These are phyloP conservation scores for Chrysaora quinquecirrha DNA, from an alignment of 30 jellyfish, hydroid and myxozoan species.

Conservation along the genomic window DNA sequence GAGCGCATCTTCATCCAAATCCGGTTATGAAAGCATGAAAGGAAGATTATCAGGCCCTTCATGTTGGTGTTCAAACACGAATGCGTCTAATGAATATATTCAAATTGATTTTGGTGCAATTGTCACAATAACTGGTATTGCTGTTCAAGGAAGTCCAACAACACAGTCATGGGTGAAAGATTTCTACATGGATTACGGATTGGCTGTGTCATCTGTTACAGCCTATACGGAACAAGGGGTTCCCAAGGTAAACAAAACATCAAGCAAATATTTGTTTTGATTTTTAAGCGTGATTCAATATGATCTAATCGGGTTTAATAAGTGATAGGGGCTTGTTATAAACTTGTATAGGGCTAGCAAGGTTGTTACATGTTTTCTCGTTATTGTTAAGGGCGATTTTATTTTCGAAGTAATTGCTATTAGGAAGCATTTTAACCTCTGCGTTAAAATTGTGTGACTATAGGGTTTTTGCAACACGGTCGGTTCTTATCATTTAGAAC, in stretches of 20 bases:
- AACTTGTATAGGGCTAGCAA: too few species aligned
- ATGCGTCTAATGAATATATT: constrained; percentile 17
- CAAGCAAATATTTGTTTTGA: too few species aligned
- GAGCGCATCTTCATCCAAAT: constrained; percentile 29
- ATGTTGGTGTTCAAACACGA: constrained; percentile 30
- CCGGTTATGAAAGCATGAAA: constrained; percentile 7
- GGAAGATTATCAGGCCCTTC: constrained; percentile 47
- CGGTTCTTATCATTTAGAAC: too few species aligned
- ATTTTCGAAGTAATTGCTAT: too few species aligned
- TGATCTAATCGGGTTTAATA: too few species aligned
- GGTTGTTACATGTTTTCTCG: too few species aligned
- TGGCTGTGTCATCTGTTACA: constrained; percentile 17
- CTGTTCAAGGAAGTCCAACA: constrained; percentile 60
- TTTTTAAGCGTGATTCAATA: too few species aligned
- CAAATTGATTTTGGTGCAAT: constrained; percentile 61
- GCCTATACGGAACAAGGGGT: constrained; percentile 40
- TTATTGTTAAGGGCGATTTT: too few species aligned
- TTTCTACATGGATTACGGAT: constrained; percentile 58
- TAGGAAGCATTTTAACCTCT: too few species aligned
- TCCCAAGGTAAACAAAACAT: constrained; percentile 41
- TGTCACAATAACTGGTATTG: constrained; percentile 59
- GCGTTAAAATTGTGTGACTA: too few species aligned
- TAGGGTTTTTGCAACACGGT: too few species aligned
- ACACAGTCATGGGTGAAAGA: constrained; percentile 56
- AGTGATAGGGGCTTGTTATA: too few species aligned